These are phyloP conservation scores for Paraescarpia echinospica DNA, from an alignment of 1,140 invertebrate species.

Conservation along the genomic window DNA sequence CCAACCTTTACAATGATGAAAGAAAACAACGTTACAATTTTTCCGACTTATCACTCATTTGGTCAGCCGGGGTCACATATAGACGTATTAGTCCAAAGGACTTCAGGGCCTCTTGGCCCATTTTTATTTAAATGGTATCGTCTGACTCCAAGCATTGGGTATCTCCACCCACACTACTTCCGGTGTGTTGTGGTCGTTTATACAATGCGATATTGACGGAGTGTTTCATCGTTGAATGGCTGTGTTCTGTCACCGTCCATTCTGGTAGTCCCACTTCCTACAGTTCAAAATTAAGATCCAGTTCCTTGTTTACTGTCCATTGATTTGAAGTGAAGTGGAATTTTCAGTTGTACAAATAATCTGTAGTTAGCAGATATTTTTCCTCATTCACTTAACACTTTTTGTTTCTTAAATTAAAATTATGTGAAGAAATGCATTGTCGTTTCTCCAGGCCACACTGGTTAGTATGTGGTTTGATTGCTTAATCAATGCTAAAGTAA, in stretches of 20 bases:
- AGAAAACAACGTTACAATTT: too few species aligned
- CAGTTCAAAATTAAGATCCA: background rate
- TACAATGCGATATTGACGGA: background rate
- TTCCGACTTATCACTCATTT: too few species aligned
- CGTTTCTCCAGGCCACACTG: background rate
- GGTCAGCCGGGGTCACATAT: too few species aligned
- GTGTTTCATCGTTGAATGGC: background rate
- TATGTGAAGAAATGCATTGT: background rate
- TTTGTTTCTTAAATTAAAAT: background rate
- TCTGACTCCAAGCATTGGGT: background rate
- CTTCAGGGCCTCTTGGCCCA: too few species aligned
- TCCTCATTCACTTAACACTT: too few species aligned
- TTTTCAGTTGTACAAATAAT: too few species aligned
- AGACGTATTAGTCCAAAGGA: too few species aligned
- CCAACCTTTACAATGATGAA: too few species aligned
- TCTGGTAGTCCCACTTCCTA: background rate
- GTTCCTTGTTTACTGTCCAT: background rate
- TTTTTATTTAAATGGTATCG: too few species aligned
- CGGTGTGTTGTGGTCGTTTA: background rate
- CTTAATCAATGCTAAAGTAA: too few species aligned
- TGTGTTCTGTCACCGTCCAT: background rate
- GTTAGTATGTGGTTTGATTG: background rate
- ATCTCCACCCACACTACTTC: background rate
- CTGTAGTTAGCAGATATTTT: too few species aligned
- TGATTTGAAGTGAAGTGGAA: too few species aligned